Conservation (phyloP, 1,140 invertebrate species). For the Papilio polytes region DNA sequence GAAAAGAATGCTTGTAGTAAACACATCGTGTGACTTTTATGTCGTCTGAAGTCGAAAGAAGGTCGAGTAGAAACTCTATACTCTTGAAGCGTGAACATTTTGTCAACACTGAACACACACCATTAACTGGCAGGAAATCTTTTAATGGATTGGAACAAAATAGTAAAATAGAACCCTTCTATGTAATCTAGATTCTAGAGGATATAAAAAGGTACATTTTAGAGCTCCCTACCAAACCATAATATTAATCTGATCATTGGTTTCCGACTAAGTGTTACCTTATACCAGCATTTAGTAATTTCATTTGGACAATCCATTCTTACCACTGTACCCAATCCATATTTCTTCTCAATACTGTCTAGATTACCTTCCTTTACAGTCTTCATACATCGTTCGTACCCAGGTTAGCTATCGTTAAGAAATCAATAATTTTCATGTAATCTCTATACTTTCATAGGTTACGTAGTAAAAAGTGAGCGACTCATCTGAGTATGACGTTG, state of each 20-base stretch:
- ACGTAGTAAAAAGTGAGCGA: constrained; percentile 3
- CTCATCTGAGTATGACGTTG: neutral
- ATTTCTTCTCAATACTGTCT: too few relatives aligned
- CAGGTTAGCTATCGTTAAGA: neutral
- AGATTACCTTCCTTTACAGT: too few relatives aligned
- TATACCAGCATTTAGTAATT: too few relatives aligned
- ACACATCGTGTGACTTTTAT: neutral
- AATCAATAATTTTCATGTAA: neutral
- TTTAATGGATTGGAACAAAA: neutral
- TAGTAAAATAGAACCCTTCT: too few relatives aligned
- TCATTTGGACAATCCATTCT: too few relatives aligned
- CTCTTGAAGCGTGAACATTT: constrained; percentile 15
- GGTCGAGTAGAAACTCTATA: neutral
- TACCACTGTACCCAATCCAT: too few relatives aligned
- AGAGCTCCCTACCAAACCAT: too few relatives aligned
- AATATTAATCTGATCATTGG: too few relatives aligned
- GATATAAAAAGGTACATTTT: too few relatives aligned
- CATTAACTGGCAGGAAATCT: neutral
- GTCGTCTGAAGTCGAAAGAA: neutral
- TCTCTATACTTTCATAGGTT: constrained; percentile 16
- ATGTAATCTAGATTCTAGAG: too few relatives aligned
- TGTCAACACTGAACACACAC: neutral
- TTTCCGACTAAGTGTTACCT: too few relatives aligned
- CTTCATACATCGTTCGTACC: neutral
- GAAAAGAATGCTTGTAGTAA: too few relatives aligned